Evolutionary conservation across 2,797 vertebrate species (phyloP), one percentile per base, ranked within the genome.

Genomic region (Otolemur crassicaudatus): DNA sequence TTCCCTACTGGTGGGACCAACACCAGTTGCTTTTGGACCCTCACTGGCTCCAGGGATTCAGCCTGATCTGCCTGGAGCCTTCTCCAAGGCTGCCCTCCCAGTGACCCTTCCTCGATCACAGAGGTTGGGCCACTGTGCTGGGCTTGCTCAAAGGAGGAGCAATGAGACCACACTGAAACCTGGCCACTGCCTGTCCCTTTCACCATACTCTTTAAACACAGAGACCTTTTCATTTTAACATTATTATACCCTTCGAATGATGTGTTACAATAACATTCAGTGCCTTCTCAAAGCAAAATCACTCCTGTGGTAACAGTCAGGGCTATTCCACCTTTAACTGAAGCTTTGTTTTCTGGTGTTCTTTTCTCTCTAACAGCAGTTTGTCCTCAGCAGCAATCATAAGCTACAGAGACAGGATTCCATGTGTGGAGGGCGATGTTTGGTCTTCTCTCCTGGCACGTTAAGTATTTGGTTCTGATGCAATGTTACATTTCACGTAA

Each of bases 401-500:
- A 91, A 60, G n/a, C 56, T 11, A 14, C 2, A 8, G 20, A 79
- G 75, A 69, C 4, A 34, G n/a, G 49, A 49, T n/a, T 53, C 34
- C 56, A 73, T 4, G 34, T 29, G 37, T 7, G 20, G 76, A 91
- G 80, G 65, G 31, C 43, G 77, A 31, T 34, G 77, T 37, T 85
- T 73, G 84, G 46, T 72, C 77, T 83, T 73, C 46, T 77, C 72
- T 16, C 17, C 31, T 25, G 17, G 67, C 76, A 67, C 2, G 43
- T 86, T 40, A 82, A 91, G 63, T 20, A 43, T 73, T 56, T 90
- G 85, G 70, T 95, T 93, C 95, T 43, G 93, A 94, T 61, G 87
- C 87, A 14, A 49, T 8, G 13, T 46, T 87, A 65, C 91, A 40
- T 94, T 76, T 49, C 58, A 34, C 5, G 14, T n/a, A 73, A 56